Percentiles rank a stretch among this genome's conserved stretches.
Conservation (phyloP, 2,888 invertebrate genomes). For the Belgica antarctica region DNA sequence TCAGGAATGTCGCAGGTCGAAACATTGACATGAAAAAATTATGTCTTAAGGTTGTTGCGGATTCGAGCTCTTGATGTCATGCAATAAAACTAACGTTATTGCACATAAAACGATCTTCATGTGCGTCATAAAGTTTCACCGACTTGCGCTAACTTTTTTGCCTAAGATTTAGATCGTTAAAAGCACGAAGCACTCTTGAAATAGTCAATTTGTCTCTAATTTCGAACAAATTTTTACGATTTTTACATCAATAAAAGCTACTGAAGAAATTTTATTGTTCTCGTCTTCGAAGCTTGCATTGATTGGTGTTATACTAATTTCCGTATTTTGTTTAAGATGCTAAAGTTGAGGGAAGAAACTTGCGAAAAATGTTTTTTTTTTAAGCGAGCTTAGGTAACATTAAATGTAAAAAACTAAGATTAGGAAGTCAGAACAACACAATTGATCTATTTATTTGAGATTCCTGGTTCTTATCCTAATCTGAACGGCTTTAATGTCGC, state of each 20-base stretch:
- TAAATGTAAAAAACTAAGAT: too few species aligned
- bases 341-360: too few species aligned
- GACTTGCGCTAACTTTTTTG: too few species aligned
- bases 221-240: background rate
- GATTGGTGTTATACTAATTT: conserved; percentile 10
- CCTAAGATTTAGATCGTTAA: conserved; percentile 5
- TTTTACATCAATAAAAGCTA: conserved; percentile 10
- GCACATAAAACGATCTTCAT: background rate
- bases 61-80: background rate
- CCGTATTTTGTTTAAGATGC: background rate
- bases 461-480: too few species aligned
- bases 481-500: too few species aligned
- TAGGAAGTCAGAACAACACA: too few species aligned
- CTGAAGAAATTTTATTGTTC: conserved; percentile 15
- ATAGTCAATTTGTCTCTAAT: background rate
- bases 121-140: conserved; percentile 8
- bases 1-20: too few species aligned
- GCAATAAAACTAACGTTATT: too few species aligned
- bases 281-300: background rate
- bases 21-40: too few species aligned
- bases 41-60: background rate
- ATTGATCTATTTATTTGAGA: too few species aligned
- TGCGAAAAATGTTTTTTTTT: too few species aligned
- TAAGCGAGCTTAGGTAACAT: too few species aligned
- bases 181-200: background rate